Percentiles rank a stretch among this genome's conserved stretches.
These are phyloP conservation scores for Eunapius fragilis DNA, from an alignment of 37 sponge, comb jelly and placozoan genomes.

Conservation along the genomic window DNA sequence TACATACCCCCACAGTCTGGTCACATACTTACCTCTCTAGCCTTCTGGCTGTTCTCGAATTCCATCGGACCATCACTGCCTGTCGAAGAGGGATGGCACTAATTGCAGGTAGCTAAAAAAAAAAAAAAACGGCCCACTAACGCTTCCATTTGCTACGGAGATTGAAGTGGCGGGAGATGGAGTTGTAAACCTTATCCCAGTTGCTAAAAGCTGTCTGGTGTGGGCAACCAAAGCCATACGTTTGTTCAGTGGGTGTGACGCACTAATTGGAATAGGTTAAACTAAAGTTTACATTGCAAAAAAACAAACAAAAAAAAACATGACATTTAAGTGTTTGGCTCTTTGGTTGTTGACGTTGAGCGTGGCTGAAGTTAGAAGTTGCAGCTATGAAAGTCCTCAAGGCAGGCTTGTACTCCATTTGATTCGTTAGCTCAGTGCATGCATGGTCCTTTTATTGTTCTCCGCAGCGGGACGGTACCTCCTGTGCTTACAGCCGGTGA, in stretches of 20 bases:
- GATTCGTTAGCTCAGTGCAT: too few species aligned
- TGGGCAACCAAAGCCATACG: neutral
- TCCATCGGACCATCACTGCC: neutral
- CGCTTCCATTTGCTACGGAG: neutral
- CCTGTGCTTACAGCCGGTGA: neutral
- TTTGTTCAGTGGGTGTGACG: neutral
- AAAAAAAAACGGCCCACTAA: neutral
- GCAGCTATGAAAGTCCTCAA: neutral
- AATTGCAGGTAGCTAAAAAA: too few species aligned
- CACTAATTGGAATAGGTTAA: neutral
- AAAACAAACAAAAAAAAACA: neutral
- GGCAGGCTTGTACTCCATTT: neutral
- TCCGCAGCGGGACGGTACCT: neutral
- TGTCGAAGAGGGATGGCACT: neutral
- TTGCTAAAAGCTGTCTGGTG: neutral
- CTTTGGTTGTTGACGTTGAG: neutral
- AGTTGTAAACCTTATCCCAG: neutral
- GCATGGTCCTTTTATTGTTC: neutral
- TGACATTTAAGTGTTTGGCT: neutral
- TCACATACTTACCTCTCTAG: neutral
- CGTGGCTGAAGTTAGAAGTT: neutral
- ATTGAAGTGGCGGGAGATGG: neutral
- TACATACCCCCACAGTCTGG: too few species aligned
- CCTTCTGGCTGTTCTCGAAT: neutral
- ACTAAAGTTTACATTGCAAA: too few species aligned